A percentile compares a stretch with the other conserved stretches of the same genome.
phyloP scores from a whole-genome alignment of 2,797 vertebrate species.

The Intellagama lesueurii region DNA sequence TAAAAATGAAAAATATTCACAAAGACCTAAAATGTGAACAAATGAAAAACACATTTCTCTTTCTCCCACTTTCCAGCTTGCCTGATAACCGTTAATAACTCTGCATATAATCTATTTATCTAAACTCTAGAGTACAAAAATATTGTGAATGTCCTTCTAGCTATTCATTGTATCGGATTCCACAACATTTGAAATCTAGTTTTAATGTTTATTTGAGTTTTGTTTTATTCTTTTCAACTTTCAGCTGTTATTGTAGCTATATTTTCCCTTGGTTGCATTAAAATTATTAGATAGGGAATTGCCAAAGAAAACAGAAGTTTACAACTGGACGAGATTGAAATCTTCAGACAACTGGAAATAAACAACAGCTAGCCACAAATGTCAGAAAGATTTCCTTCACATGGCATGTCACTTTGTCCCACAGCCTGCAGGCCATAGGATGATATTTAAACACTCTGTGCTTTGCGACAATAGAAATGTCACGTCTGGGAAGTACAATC shows the following conservation, averaged over 20 bases:
- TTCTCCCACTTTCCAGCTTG: not conserved
- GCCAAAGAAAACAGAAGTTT: slow-evolving; percentile 65
- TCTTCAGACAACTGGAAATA: slow-evolving; percentile 67
- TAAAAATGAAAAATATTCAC: not conserved
- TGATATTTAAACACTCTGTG: slow-evolving; percentile 29
- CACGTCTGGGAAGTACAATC: slow-evolving; percentile 49
- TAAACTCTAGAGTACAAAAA: not conserved
- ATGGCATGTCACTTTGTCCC: slow-evolving; percentile 64
- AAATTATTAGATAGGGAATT: slow-evolving; percentile 60
- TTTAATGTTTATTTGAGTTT: not conserved
- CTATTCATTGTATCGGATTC: not conserved
- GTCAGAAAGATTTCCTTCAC: slow-evolving; percentile 58
- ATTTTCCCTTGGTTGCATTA: slow-evolving; percentile 67
- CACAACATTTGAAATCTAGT: not conserved
- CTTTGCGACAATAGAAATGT: slow-evolving; percentile 60
- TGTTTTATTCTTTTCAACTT: not conserved
- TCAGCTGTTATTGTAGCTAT: not conserved
- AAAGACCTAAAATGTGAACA: not conserved
- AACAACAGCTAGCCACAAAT: slow-evolving; percentile 31
- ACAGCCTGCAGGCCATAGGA: slow-evolving; percentile 51
- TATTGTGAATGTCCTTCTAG: not conserved
- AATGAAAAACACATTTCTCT: not conserved
- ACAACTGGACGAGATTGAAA: slow-evolving; percentile 59
- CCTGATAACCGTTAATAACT: not conserved
- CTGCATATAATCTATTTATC: not conserved